These are phyloP conservation scores for Stenotaenia linearis DNA, from an alignment of 2,888 invertebrate species.

Conservation along the genomic window DNA sequence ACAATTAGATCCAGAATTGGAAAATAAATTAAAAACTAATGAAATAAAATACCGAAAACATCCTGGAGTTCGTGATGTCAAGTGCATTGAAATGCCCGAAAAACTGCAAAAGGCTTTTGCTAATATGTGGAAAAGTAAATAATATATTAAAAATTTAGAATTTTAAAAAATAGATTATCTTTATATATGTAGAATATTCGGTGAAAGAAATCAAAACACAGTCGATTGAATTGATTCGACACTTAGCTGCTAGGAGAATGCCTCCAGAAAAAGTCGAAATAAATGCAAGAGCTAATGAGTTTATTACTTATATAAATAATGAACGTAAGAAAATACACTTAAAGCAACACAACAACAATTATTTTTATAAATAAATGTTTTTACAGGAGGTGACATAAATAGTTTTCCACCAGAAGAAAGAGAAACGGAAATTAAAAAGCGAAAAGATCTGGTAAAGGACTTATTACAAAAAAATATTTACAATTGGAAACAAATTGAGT, in stretches of 20 bases:
- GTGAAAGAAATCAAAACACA: conserved; percentile 55
- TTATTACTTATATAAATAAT: conserved; percentile 47
- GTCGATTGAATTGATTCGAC: conserved; percentile 54
- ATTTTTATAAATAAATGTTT: not conserved
- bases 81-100: conserved; percentile 56
- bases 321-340: conserved; percentile 40
- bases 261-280: conserved; percentile 60
- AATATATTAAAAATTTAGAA: not conserved
- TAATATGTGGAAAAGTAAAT: conserved; percentile 52
- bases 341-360: not conserved
- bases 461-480: conserved; percentile 53
- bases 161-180: not conserved
- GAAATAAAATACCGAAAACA: conserved; percentile 62
- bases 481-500: conserved; percentile 65
- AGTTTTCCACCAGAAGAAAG: not conserved
- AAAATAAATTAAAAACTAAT: conserved; percentile 47
- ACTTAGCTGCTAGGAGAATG: conserved; percentile 58
- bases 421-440: not conserved
- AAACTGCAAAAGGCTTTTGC: conserved; percentile 57
- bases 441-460: conserved; percentile 40
- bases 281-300: conserved; percentile 46
- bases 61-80: conserved; percentile 61
- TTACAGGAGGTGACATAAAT: not conserved
- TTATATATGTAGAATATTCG: conserved; percentile 54
- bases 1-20: conserved; percentile 24